A percentile compares a stretch with the other conserved stretches of the same genome.
phyloP scores from a whole-genome alignment of 2,113 vertebrate species.

The Dromas ardeola region DNA sequence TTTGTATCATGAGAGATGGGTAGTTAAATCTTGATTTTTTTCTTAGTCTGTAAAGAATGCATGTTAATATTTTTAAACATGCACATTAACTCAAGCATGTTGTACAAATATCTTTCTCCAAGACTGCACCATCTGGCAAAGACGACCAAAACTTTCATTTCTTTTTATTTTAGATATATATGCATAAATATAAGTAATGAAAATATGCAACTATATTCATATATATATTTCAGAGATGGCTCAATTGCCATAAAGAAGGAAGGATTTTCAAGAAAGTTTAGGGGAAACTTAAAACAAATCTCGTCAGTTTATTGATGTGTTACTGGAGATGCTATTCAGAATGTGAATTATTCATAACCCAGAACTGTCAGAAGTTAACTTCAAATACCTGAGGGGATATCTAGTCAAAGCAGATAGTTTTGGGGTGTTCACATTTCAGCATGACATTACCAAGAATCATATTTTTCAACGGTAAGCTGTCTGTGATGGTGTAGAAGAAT shows the following conservation, averaged over 20 bases:
- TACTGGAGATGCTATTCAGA: conserved; percentile 12
- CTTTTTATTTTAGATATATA: background rate
- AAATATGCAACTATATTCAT: background rate
- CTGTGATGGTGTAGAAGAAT: background rate
- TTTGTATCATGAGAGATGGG: background rate
- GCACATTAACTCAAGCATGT: background rate
- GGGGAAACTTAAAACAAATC: conserved; percentile 6
- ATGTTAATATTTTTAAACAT: background rate
- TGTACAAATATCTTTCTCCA: background rate
- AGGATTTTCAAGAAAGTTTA: conserved; percentile 9
- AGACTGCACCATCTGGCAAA: background rate
- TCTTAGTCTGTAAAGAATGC: background rate
- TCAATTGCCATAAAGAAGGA: background rate
- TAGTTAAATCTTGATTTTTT: background rate
- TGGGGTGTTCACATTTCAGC: background rate
- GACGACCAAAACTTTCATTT: background rate
- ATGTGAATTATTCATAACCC: conserved; percentile 45
- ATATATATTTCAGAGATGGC: background rate
- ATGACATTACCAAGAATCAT: background rate
- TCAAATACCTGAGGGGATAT: background rate
- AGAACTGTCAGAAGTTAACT: conserved; percentile 19
- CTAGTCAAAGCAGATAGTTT: background rate
- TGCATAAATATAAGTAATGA: background rate
- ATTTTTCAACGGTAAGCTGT: background rate
- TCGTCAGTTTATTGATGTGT: conserved; percentile 17